Base-by-base conservation (phyloP, 1,140 invertebrate genomes). In the Monochamus saltuarius region DNA sequence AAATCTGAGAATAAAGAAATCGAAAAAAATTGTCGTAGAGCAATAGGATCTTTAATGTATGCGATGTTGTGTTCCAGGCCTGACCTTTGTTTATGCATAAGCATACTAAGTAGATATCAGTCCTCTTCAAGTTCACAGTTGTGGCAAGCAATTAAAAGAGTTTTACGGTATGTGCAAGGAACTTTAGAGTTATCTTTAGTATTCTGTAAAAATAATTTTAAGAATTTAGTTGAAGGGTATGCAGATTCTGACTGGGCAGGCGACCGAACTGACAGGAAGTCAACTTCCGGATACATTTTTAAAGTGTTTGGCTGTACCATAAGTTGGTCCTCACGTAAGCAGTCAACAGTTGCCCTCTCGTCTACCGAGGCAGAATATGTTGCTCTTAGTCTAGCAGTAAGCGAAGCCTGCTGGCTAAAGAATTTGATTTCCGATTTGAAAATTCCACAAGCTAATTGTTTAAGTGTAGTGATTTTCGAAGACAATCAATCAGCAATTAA, bases 301-400 rank as follows among this genome's bases (percentile, higher is more conserved):
- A 46, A 46, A 17, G 4, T 17, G 10, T 46, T 46, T 17, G 43
- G 22, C 22, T 29, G 22, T 6, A 29, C 59, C 8, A 49, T 68
- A 17, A 40, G 13, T 51, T 69, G 67, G 67, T 36, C 8, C 3
- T 50, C 59, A 10, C 17, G 42, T 13, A 70, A 73, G 55, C 72
- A 72, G 59, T 10, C 39, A 50, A 55, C 34, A 17, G 66, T 70
- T 16, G 47, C 68, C 8, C 19, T 64, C 4, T 69, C 65, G 11
- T 64, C 66, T 0, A 73, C 68, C 3, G 68, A 73, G 38, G 59
- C 70, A 10, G 67, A 73, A 43, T 73, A 67, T 52, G 45, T 70
- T 46, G 66, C 62, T 13, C 43, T 67, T 29, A 56, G 45, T 17
- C 11, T 19, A 14, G 62, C 62, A 42, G 39, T 63, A 29, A 57